These are phyloP conservation scores for Scleropages formosus DNA, from an alignment of 2,797 vertebrate genomes.

Conservation along the genomic window DNA sequence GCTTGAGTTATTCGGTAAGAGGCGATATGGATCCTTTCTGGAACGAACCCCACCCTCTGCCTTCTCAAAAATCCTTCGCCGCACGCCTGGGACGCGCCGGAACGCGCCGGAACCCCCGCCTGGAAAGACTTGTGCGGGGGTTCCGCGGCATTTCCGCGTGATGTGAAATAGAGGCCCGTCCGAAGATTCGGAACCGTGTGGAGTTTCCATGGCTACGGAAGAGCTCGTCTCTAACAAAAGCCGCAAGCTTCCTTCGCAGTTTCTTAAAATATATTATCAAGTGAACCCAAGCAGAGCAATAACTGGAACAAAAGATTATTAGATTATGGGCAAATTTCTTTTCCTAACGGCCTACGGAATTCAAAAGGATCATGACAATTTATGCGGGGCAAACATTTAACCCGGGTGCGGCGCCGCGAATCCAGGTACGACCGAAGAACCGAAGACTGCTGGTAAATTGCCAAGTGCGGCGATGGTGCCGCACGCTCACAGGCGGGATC, in stretches of 20 bases:
- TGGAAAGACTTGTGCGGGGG: neutral
- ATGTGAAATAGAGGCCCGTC: neutral
- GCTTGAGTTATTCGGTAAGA: neutral
- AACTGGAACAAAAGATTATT: neutral
- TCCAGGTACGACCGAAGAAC: no score
- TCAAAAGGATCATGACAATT: no score
- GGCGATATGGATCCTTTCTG: neutral
- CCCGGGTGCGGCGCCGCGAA: no score
- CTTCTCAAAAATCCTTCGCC: neutral
- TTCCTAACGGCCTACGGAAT: no score
- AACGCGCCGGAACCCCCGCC: no score
- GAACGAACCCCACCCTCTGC: neutral
- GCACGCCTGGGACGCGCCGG: no score
- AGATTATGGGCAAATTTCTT: neutral
- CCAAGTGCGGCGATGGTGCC: no score
- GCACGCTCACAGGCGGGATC: no score
- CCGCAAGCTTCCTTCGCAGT: neutral
- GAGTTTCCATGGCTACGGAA: constrained; percentile 16
- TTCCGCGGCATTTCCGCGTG: neutral
- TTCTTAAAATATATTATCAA: neutral
- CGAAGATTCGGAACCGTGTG: neutral
- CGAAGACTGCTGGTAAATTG: no score
- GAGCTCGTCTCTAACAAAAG: neutral
- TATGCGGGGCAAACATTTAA: no score
- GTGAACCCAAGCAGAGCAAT: neutral